phyloP scores from a whole-genome alignment of 2,888 invertebrate species.

The Vanessa cardui region DNA sequence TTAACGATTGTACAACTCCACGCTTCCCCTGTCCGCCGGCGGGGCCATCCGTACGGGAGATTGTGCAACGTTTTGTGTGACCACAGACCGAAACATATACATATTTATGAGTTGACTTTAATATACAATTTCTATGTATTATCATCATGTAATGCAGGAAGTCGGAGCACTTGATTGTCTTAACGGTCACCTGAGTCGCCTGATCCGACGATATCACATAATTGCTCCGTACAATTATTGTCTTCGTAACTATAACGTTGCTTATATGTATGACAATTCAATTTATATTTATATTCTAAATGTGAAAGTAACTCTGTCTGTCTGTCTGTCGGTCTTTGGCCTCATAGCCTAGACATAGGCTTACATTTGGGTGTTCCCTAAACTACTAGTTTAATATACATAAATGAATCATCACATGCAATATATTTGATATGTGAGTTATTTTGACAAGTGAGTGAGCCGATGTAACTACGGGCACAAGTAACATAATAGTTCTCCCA shows the following conservation, averaged over 20 bases:
- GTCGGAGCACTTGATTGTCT: slow-evolving; percentile 73
- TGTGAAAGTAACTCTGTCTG: too few species aligned
- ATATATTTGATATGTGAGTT: too few species aligned
- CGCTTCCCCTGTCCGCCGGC: slow-evolving; percentile 46
- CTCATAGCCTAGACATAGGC: too few species aligned
- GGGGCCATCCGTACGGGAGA: slow-evolving; percentile 68
- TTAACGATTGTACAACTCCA: slow-evolving; percentile 40
- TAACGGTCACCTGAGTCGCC: slow-evolving; percentile 71
- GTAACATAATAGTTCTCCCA: too few species aligned
- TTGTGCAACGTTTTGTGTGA: slow-evolving; percentile 78
- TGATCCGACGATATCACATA: slow-evolving; percentile 63
- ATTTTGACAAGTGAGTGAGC: too few species aligned
- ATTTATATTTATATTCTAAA: not conserved
- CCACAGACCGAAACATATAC: slow-evolving; percentile 81
- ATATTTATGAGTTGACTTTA: slow-evolving; percentile 81
- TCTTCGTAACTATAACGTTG: slow-evolving; percentile 12
- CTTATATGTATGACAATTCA: not conserved
- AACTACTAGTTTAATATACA: too few species aligned
- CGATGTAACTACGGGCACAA: too few species aligned
- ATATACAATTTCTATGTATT: slow-evolving; percentile 83
- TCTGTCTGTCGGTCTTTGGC: too few species aligned
- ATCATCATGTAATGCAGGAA: slow-evolving; percentile 80
- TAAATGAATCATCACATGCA: too few species aligned
- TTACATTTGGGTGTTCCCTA: too few species aligned
- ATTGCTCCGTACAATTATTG: slow-evolving; percentile 52